Evolutionary conservation across 2,797 vertebrate species (phyloP), one percentile per base, ranked within the genome.

Genomic region (Eulemur mongoz): DNA sequence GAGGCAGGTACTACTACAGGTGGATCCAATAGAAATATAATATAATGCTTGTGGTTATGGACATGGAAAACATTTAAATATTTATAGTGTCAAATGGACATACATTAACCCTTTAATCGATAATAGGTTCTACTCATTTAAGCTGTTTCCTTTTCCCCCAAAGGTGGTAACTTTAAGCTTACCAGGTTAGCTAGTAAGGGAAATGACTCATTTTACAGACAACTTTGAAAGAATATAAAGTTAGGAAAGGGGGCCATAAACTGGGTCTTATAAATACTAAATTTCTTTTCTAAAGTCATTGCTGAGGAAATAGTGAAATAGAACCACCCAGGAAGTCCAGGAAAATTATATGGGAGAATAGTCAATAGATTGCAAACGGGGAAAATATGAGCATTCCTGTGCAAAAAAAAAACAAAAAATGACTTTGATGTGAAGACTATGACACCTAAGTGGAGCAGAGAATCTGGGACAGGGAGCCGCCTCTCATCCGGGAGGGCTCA

Each of bases 361-460:
- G 86, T 88, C 54, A 82, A 27, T 84, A 86, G 82, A 89, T 57
- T 73, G 81, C 52, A 79, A 27, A 73, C 45, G 4, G 35, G 52
- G 35, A 11, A 73, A 45, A 78, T 45, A 17, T 40, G 35, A 89
- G 45, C 73, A 45, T 89, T 91, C 94, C 50, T 57, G 11, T 93
- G 57, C 43, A 83, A 35, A 69, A 76, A 83, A 35, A 69, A 76
- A 80, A 48, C 32, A 59, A 75, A 83, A 85, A 88, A 82, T 43
- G 78, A 92, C 86, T 92, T 20, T 81, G 57, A 59, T 63, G 43
- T 32, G 4, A 32, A 69, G 78, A 48, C 23, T 59, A 0, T 5
- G 65, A 97, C 87, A n/a, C 27, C 40, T 95, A 90, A 96, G 81
- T 96, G 76, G 90, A 95, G 25, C 95, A 90, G 48, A 90, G 78